phyloP scores from a whole-genome alignment of 92 coral and sea anemone species.

The Siderastrea siderea region DNA sequence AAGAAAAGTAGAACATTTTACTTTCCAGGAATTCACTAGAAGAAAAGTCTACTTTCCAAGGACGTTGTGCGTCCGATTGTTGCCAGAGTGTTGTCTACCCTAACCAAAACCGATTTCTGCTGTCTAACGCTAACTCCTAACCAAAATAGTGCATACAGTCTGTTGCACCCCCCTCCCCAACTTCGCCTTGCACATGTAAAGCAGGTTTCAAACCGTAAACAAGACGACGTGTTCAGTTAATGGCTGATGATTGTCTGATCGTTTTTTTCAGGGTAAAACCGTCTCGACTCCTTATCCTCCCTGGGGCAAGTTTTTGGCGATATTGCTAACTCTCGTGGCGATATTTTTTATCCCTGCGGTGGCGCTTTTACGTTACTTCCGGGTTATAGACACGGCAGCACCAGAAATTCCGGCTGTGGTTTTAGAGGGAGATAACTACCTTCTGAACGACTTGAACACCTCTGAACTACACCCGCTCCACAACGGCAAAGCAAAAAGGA shows the following conservation, averaged over 20 bases:
- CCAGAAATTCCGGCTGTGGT: conserved; percentile 76
- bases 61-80: no score
- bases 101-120: no score
- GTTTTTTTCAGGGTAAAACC: conserved; percentile 66
- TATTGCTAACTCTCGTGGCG: conserved; percentile 84
- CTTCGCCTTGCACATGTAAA: background rate
- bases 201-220: background rate
- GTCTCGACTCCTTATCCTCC: conserved; percentile 78
- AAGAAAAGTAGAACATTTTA: no score
- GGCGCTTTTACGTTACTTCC: conserved; percentile 87
- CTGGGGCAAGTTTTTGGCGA: conserved; percentile 91
- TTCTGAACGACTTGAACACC: conserved; percentile 29
- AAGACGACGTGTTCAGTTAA: background rate
- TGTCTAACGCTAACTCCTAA: no score
- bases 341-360: conserved; percentile 95
- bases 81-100: no score
- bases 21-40: no score
- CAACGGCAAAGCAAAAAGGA: conserved; percentile 40
- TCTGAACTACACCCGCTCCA: conserved; percentile 76
- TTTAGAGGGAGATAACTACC: conserved; percentile 36
- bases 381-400: conserved; percentile 70
- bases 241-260: background rate
- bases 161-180: no score
- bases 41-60: no score
- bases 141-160: no score